phyloP scores from a whole-genome alignment of 2,888 invertebrate species.

The Neocrepidodera transversa region DNA sequence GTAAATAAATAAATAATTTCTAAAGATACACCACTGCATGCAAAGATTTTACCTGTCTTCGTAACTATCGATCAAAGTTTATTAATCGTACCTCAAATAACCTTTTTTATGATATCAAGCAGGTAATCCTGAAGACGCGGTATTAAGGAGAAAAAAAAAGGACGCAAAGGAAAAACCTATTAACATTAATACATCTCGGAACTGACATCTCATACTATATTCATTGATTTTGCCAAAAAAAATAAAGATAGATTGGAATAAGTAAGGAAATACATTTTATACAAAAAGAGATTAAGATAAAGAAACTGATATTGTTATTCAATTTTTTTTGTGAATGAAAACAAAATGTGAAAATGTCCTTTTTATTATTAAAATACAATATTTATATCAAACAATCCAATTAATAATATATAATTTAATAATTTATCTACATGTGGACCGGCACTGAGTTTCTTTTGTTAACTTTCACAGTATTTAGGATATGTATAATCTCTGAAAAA shows the following conservation, averaged over 20 bases:
- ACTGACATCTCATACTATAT: constrained; percentile 1
- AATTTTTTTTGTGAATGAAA: too few species aligned
- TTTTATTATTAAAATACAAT: too few species aligned
- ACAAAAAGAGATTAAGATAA: too few species aligned
- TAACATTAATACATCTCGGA: constrained; percentile 15
- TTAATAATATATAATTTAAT: too few species aligned
- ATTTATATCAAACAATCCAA: too few species aligned
- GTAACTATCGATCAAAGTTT: constrained; percentile 44
- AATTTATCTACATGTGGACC: too few species aligned
- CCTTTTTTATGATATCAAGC: constrained; percentile 30
- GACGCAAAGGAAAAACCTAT: constrained; percentile 12
- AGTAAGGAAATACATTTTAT: too few species aligned
- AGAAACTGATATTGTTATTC: too few species aligned
- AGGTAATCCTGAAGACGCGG: constrained; percentile 25
- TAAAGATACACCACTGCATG: constrained; percentile 4
- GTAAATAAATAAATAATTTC: too few species aligned
- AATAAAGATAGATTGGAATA: too few species aligned
- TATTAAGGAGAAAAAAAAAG: not conserved
- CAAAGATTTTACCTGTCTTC: constrained; percentile 43
- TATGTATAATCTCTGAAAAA: constrained; percentile 33
- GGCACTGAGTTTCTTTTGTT: constrained; percentile 1
- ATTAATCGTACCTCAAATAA: constrained; percentile 39
- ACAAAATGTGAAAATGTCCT: too few species aligned
- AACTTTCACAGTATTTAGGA: constrained; percentile 16
- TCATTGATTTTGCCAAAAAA: too few species aligned